Conservation (phyloP, 1,140 invertebrate genomes). For the Drosophila simulans region DNA sequence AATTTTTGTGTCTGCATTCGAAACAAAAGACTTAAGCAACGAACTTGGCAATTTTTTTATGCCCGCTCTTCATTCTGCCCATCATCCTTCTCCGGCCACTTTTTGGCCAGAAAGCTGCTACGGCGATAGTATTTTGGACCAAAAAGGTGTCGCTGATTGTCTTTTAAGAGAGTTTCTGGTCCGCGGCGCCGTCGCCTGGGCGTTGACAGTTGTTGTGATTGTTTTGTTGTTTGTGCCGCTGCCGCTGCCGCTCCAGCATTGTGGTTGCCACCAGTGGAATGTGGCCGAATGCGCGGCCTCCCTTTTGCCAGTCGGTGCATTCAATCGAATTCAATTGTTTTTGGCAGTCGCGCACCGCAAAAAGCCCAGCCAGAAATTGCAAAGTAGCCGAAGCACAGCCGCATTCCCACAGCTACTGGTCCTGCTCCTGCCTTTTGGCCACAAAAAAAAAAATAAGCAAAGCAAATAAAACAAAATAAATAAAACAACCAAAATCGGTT, state of each 20-base stretch:
- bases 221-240: slow-evolving; percentile 75
- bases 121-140: slow-evolving; percentile 79
- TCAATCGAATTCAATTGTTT: slow-evolving; percentile 83
- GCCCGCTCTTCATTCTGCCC: slow-evolving; percentile 17
- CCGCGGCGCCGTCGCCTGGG: slow-evolving; percentile 71
- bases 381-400: slow-evolving; percentile 62
- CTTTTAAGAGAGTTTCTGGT: slow-evolving; percentile 80
- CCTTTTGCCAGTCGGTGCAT: slow-evolving; percentile 74
- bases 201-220: slow-evolving; percentile 83
- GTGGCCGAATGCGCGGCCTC: slow-evolving; percentile 32
- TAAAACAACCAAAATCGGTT: neutral
- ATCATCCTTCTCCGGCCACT: neutral
- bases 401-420: slow-evolving; percentile 63
- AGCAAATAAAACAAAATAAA: neutral
- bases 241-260: slow-evolving; percentile 53
- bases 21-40: slow-evolving; percentile 83
- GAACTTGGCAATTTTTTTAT: slow-evolving; percentile 65
- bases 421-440: slow-evolving; percentile 13
- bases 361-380: slow-evolving; percentile 61
- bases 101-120: slow-evolving; percentile 39
- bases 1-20: slow-evolving; percentile 76
- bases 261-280: slow-evolving; percentile 70
- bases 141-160: slow-evolving; percentile 84
- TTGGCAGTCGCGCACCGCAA: slow-evolving; percentile 68
- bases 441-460: slow-evolving; percentile 4